Evolutionary conservation across 1,140 invertebrate species (phyloP), one percentile per base, ranked within the genome.

Genomic region (Pachypsylla venusta): DNA sequence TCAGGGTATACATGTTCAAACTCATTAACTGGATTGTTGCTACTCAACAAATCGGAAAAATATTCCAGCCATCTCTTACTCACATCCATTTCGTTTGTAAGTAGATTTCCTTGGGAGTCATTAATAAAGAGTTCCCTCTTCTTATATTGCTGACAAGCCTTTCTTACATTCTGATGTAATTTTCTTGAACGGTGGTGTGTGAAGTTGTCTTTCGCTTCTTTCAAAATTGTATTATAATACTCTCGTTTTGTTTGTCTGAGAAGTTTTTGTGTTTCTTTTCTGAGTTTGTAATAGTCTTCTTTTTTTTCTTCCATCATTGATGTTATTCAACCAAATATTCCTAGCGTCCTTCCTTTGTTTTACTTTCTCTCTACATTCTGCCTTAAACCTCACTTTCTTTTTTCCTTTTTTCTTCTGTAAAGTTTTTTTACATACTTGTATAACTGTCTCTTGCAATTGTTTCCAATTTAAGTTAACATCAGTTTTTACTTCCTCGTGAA

Each of bases 381-480:
- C 56, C 56, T 64, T 58, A 48, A 60, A 62, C 63, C 61, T 62
- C 16, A 48, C 56, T 60, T 58, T 59, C 27, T 59, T 48, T 56
- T 27, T 42, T 39, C 54, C 59, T 59, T 30, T 60, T 27, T 48
- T 39, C 48, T 19, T 35, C 24, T 27, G 26, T 35, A 48, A 30
- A 54, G 25, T 19, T 61, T 20, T 24, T 19, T 24, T 35, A n/a
- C n/a, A n/a, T n/a, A n/a, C n/a, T n/a, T n/a, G n/a, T n/a, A n/a
- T n/a, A n/a, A n/a, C n/a, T n/a, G n/a, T n/a, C n/a, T n/a, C n/a
- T n/a, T n/a, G n/a, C n/a, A n/a, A n/a, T n/a, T n/a, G n/a, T n/a
- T n/a, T n/a, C n/a, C n/a, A n/a, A n/a, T n/a, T n/a, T n/a, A n/a
- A n/a, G n/a, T n/a, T n/a, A n/a, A n/a, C n/a, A n/a, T n/a, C n/a